phyloP scores from a whole-genome alignment of 37 sponge, comb jelly and placozoan genomes.

The Agelas oroides region DNA sequence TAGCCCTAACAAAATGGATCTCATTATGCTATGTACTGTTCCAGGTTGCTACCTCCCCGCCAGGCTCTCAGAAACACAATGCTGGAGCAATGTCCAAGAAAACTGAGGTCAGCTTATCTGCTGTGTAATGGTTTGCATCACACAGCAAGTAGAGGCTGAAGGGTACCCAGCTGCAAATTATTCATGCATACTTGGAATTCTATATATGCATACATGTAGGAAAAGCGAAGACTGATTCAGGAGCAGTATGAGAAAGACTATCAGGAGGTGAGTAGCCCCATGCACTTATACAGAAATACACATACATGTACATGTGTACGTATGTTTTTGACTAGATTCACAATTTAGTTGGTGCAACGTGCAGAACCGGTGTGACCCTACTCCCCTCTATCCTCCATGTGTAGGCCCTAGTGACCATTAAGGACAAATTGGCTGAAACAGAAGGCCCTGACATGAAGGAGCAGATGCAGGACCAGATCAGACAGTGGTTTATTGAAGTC shows the following conservation, averaged over 20 bases:
- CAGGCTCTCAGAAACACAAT: conserved; percentile 62
- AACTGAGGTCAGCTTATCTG: conserved; percentile 54
- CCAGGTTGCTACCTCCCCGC: conserved; percentile 10
- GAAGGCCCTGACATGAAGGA: conserved; percentile 99
- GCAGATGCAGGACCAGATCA: conserved; percentile 98
- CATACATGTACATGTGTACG: too few relatives aligned
- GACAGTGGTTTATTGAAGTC: conserved; percentile 99
- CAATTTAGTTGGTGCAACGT: too few relatives aligned
- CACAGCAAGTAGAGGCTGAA: too few relatives aligned
- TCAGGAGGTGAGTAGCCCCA: conserved; percentile 57
- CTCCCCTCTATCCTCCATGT: not conserved
- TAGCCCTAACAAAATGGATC: too few relatives aligned
- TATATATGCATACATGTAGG: conserved; percentile 57
- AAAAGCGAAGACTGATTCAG: conserved; percentile 83
- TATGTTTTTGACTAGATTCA: too few relatives aligned
- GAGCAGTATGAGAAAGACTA: conserved; percentile 94
- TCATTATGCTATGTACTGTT: too few relatives aligned
- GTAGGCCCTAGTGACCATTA: conserved; percentile 89
- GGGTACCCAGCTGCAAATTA: too few relatives aligned
- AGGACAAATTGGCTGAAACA: conserved; percentile 86
- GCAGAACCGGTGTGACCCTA: not conserved
- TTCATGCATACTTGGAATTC: not conserved
- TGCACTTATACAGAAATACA: too few relatives aligned
- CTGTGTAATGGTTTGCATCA: too few relatives aligned
- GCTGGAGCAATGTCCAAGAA: conserved; percentile 50